Conservation (phyloP, 2,113 vertebrate genomes). For the Machaerirhynchus nigripectus region DNA sequence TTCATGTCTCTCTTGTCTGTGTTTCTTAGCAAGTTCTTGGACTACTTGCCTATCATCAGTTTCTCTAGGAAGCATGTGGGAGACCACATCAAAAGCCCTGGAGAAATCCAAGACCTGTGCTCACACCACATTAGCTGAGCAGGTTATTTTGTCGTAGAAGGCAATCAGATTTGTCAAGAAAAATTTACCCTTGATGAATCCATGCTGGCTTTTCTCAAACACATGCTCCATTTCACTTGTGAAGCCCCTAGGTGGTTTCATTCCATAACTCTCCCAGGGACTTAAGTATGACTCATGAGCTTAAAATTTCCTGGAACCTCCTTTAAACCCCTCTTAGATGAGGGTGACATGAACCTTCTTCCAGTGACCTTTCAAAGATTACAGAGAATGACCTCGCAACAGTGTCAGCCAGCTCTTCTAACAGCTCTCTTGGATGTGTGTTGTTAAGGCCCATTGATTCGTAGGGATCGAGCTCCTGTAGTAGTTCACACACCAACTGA, state of each 20-base stretch:
- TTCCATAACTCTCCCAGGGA: neutral
- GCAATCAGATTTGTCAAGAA: neutral
- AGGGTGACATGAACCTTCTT: neutral
- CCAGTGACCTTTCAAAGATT: neutral
- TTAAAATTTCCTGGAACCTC: neutral
- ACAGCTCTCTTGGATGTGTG: neutral
- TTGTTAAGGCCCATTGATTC: accelerated
- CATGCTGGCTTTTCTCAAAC: neutral
- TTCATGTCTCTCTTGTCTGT: neutral
- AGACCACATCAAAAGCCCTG: neutral
- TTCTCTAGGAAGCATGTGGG: neutral
- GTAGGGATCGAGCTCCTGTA: neutral
- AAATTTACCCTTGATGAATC: neutral
- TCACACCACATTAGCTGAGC: neutral
- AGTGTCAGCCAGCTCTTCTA: too few relatives aligned
- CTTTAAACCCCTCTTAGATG: neutral
- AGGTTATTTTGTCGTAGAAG: neutral
- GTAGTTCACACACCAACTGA: neutral
- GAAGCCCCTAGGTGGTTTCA: neutral
- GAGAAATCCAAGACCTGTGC: neutral
- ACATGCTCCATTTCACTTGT: accelerated
- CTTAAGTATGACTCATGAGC: neutral
- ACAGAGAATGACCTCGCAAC: accelerated
- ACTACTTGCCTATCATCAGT: neutral
- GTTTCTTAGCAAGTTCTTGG: neutral